Evolutionary conservation across 1,140 invertebrate genomes (phyloP).

Genomic region (Hylaeus volcanicus): DNA sequence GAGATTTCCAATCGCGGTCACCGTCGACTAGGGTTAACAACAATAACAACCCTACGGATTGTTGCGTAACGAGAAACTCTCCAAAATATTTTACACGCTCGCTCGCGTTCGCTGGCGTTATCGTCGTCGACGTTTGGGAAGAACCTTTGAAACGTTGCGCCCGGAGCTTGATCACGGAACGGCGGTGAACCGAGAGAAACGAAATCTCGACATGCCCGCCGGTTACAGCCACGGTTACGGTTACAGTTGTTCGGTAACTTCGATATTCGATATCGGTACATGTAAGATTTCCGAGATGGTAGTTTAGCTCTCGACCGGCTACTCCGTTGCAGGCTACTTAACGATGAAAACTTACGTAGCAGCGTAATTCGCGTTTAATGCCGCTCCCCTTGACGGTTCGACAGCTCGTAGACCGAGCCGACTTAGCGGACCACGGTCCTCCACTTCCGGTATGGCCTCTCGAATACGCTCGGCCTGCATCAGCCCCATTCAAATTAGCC

Average conservation of each 20-base stretch:
- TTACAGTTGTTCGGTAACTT: conserved; percentile 42
- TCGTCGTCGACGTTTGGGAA: no score
- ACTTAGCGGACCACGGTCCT: conserved; percentile 28
- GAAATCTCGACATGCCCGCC: conserved; percentile 69
- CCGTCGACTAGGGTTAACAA: no score
- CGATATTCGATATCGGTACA: conserved; percentile 37
- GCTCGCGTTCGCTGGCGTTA: no score
- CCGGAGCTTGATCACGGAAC: conserved; percentile 18
- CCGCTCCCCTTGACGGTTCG: conserved; percentile 23
- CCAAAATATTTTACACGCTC: no score
- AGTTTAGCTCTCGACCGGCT: conserved; percentile 12
- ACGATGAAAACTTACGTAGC: conserved; percentile 76
- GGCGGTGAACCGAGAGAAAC: conserved; percentile 48
- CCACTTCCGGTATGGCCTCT: conserved; percentile 28
- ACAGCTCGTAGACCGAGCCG: conserved; percentile 23
- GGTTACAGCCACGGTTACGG: conserved; percentile 42
- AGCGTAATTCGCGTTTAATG: conserved; percentile 78
- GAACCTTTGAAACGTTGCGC: not conserved
- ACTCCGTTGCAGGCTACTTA: conserved; percentile 61
- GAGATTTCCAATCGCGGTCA: no score
- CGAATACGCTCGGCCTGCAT: conserved; percentile 8
- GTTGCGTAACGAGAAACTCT: no score
- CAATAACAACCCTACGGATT: no score
- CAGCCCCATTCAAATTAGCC: conserved; percentile 37
- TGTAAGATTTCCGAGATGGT: conserved; percentile 35